Evolutionary conservation across 2,888 invertebrate genomes (phyloP).

Genomic region (Sisyra nigra): DNA sequence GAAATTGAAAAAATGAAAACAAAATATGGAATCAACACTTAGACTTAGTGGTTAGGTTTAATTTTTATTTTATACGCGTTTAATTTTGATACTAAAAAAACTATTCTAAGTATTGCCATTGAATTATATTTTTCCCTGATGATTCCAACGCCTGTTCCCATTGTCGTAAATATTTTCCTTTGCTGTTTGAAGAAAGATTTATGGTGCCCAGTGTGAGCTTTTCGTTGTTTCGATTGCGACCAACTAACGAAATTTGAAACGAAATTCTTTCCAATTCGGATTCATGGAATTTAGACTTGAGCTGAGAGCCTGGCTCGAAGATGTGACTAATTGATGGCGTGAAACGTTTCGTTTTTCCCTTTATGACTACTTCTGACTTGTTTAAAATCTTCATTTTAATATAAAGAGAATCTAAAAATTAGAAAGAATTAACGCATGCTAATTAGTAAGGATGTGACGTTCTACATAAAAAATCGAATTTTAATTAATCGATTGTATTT

Average conservation of each 20-base stretch:
- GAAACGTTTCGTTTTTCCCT: conserved; percentile 58
- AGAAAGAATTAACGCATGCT: too few relatives aligned
- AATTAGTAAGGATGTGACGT: too few relatives aligned
- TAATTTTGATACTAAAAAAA: conserved; percentile 1
- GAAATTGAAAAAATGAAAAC: conserved; percentile 90
- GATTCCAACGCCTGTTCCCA: conserved; percentile 6
- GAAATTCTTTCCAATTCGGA: conserved; percentile 44
- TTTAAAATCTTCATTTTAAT: conserved; percentile 62
- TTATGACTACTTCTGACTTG: conserved; percentile 31
- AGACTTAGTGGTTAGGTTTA: background rate
- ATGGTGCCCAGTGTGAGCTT: conserved; percentile 51
- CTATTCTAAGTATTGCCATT: conserved; percentile 7
- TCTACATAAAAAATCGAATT: too few relatives aligned
- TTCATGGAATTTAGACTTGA: conserved; percentile 44
- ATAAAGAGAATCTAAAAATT: conserved; percentile 47
- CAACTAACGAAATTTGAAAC: conserved; percentile 46
- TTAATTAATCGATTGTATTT: too few relatives aligned
- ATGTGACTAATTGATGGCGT: conserved; percentile 60
- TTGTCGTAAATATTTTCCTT: conserved; percentile 15
- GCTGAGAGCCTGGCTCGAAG: conserved; percentile 49
- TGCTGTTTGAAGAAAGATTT: conserved; percentile 43
- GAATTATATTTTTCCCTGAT: background rate
- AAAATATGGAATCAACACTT: conserved; percentile 61
- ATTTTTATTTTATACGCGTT: background rate
- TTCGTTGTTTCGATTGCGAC: conserved; percentile 49